Evolutionary conservation across 1,140 invertebrate genomes (phyloP), one percentile per base, ranked within the genome.

Genomic region (Drosophila tani): DNA sequence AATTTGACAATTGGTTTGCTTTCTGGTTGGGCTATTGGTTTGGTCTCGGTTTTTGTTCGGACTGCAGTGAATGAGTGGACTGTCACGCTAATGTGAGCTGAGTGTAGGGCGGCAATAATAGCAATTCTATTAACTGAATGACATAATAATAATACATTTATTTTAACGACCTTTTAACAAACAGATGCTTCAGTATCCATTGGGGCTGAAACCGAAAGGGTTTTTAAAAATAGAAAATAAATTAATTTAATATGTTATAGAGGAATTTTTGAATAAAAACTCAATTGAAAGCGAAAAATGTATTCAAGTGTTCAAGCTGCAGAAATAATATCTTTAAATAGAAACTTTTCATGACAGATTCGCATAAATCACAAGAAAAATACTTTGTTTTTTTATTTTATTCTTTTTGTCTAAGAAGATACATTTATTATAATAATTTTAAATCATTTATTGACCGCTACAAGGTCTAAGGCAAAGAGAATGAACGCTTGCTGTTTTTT

Each of bases 1-100:
- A 79, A 86, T 87, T 86, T 65, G 75, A 86, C 70, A 82, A 86
- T 82, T 86, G 75, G 65, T 56, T 81, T 73, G 78, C 65, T 58
- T 79, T 69, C 50, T 50, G 45, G 53, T 70, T 71, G 19, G 51
- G 32, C 21, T 38, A 38, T 35, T 47, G 43, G 41, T 57, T 71
- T 41, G 51, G 35, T 17, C 29, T 50, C 8, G n/a, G 38, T 3
- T 73, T 51, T 74, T 71, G 55, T 51, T 32, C 3, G 0, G 11
- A 65, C 15, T 35, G 24, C 19, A 21, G 29, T 63, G 56, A 82
- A 64, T 66, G 56, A 82, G 60, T 66, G 21, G 78, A 65, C 41
- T 68, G 82, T 85, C 82, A 85, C 75, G 82, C 74, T 47, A 64
- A 59, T 69, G 21, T 79, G 82, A 49, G 40, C 60, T 70, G 78